Evolutionary conservation across 2,888 invertebrate species (phyloP), one percentile per base, ranked within the genome.

Genomic region (Bhutanitis thaidina): DNA sequence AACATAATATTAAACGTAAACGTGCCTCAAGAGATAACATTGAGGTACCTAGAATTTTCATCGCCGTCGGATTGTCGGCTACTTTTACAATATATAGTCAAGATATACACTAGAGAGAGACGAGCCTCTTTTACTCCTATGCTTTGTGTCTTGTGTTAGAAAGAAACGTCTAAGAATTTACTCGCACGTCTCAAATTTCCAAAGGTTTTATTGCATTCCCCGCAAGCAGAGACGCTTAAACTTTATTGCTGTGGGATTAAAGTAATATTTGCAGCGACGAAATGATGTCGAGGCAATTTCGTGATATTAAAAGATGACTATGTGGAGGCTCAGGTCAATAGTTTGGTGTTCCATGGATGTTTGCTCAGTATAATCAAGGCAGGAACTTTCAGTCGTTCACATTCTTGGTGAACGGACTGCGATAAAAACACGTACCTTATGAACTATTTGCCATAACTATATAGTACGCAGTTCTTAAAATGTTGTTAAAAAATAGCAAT

Each of bases 251-350:
- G 72, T 82, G 72, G 82, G 85, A 88, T 88, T 89, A 87, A 88
- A 88, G 89, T 88, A 85, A 88, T 88, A 88, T 88, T 89, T 87
- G 86, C 87, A 79, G 83, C 80, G 72, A 73, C 87, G 85, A 85
- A 88, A 86, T 87, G 83, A 85, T 85, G 84, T 80, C 69, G 80
- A 71, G 83, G 81, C 81, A 86, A 87, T 88, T 84, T 84, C 71
- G 73, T 77, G 80, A 81, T 87, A 88, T 88, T 86, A 87, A 86
- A 87, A 79, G 80, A 79, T 80, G 75, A 82, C 80, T 83, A 76
- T 80, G 77, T 75, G 68, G 32, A 71, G 77, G 71, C 74, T 71
- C 74, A 81, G 81, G 80, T 85, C 85, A 84, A 87, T 86, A 86
- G 80, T 84, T 81, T 66, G 76, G 74, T 80, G 75, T 78, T 76